Evolutionary conservation across 2,113 vertebrate genomes (phyloP).

Genomic region (Jaculus jaculus): DNA sequence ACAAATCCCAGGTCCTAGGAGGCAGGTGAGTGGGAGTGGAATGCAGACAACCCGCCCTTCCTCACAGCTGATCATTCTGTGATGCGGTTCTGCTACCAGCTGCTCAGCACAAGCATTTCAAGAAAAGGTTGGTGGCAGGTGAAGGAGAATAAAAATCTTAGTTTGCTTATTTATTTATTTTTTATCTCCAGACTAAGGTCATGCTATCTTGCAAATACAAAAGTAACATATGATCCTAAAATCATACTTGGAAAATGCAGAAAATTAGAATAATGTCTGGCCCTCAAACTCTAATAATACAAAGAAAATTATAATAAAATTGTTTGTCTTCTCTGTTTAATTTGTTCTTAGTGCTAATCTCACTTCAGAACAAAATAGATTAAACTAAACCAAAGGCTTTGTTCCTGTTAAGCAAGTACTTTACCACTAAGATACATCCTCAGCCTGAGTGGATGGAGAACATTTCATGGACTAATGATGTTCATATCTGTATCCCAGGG

Average conservation of each 20-base stretch:
- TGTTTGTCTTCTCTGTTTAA: neutral
- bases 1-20: neutral
- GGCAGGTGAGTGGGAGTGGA: neutral
- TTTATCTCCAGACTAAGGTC: neutral
- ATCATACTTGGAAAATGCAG: neutral
- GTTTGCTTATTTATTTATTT: neutral
- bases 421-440: neutral
- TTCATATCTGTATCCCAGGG: neutral
- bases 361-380: neutral
- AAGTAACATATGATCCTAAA: neutral
- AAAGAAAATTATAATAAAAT: neutral
- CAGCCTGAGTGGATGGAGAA: neutral
- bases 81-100: neutral
- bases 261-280: neutral
- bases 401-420: neutral
- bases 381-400: neutral
- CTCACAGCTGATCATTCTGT: neutral
- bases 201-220: neutral
- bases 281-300: neutral
- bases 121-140: neutral
- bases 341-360: neutral
- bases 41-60: too few relatives aligned
- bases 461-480: neutral
- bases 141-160: neutral
- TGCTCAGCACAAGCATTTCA: neutral